phyloP scores from a whole-genome alignment of 2,113 vertebrate genomes.

The Bettongia penicillata region DNA sequence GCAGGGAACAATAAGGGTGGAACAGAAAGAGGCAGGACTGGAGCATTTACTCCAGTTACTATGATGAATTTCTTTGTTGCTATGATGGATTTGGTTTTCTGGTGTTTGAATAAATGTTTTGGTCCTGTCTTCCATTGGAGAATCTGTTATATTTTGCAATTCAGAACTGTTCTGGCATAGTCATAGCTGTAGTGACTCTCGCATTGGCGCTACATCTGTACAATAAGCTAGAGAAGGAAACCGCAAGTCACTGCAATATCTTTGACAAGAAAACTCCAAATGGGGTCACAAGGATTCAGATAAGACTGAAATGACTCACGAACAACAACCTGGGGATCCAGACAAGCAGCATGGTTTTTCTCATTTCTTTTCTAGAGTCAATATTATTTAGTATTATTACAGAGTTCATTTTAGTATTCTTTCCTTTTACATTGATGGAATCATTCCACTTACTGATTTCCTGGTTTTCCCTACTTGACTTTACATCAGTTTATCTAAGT shows the following conservation, averaged over 20 bases:
- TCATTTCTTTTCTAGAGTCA: neutral
- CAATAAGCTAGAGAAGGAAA: neutral
- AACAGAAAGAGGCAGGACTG: too few species aligned
- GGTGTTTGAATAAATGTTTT: too few species aligned
- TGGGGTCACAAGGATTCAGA: neutral
- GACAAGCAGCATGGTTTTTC: neutral
- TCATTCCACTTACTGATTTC: neutral
- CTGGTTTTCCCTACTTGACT: neutral
- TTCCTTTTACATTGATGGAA: neutral
- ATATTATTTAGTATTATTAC: neutral
- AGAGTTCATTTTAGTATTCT: neutral
- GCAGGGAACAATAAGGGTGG: too few species aligned
- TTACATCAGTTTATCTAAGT: neutral
- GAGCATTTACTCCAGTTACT: too few species aligned
- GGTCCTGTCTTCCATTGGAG: too few species aligned
- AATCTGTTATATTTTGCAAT: too few species aligned
- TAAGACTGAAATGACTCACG: neutral
- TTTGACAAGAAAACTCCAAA: neutral
- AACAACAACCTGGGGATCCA: neutral
- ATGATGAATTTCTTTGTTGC: too few species aligned
- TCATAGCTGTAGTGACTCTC: too few species aligned
- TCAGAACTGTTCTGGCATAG: too few species aligned
- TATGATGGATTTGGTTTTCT: too few species aligned
- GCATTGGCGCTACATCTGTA: neutral
- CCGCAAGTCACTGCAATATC: neutral